Percentiles rank a stretch among this genome's conserved stretches.
Evolutionary conservation across 2,113 vertebrate genomes (phyloP).

Genomic region (Cichladusa arquata): DNA sequence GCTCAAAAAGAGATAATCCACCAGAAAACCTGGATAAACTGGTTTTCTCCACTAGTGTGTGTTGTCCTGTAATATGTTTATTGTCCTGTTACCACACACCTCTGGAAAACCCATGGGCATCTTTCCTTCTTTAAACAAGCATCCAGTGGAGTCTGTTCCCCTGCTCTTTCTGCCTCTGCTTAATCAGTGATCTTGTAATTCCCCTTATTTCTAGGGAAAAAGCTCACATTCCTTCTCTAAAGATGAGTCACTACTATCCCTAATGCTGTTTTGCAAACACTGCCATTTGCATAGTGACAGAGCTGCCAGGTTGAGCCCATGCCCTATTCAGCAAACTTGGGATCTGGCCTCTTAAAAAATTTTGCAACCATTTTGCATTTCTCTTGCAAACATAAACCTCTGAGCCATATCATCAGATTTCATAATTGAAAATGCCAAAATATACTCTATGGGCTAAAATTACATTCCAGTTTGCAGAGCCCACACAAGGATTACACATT

Average conservation of each 20-base stretch:
- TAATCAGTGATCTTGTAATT: background rate
- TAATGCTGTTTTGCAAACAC: rapidly evolving
- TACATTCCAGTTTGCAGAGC: background rate
- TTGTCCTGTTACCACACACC: too few relatives aligned
- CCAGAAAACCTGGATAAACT: background rate
- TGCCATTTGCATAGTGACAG: background rate
- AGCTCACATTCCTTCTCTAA: background rate
- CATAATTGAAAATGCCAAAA: background rate
- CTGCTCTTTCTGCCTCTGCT: background rate
- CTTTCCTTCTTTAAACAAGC: background rate
- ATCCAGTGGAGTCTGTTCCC: background rate
- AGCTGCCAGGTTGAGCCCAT: background rate
- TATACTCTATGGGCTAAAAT: background rate
- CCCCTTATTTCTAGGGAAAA: background rate
- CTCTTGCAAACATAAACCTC: background rate
- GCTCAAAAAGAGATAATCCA: background rate
- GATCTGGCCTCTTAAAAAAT: background rate
- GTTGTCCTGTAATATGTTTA: background rate
- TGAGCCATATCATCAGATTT: background rate
- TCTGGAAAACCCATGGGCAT: background rate
- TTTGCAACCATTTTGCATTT: background rate
- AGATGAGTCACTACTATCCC: background rate
- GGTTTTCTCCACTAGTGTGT: background rate
- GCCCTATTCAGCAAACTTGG: background rate
- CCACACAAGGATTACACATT: background rate